Base-by-base conservation (phyloP, 2,113 vertebrate genomes). In the Catharus minimus region DNA sequence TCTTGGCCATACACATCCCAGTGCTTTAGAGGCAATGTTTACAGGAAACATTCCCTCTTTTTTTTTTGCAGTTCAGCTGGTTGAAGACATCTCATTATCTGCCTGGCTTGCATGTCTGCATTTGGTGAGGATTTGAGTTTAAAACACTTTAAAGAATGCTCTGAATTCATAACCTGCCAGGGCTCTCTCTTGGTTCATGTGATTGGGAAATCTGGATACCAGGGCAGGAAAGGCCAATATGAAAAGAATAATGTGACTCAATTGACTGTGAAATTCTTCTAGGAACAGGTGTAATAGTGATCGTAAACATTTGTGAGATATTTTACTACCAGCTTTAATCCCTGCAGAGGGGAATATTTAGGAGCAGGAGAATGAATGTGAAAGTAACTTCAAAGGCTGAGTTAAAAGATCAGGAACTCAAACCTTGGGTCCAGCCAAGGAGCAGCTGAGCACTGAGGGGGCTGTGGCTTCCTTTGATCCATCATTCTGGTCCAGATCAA, bases 221-320 rank as follows among this genome's bases (percentile, higher is more conserved):
- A 69, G 77, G 62, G 67, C 39, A 84, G 86, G 76, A 90, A 84
- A 75, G 58, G 41, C 65, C 58, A 69, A 65, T 72, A 27, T 41
- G 74, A 82, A 68, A 82, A 84, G 86, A 94, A 89, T 79, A 94
- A 93, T 28, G 52, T 69, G 90, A 52, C 66, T 95, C 64, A 92
- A 93, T 62, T 79, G 95, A 76, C 92, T 92, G 95, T 93, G 89
- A 96, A 95, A 96, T 93, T 75, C 90, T 84, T 92, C 47, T 76
- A 89, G 81, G 92, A 93, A 93, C 95, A 95, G 95, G 95, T 95
- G 92, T 94, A 96, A 94, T 80, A 82, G 71, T 82, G 90, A 80
- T 82, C n/a, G 10, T 92, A 95, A 95, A 94, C 92, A 91, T 77
- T 89, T 75, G 78, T 66, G 84, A 58, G 81, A 44, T 87, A 56